These are phyloP conservation scores for Montipora capricornis DNA, from an alignment of 64 coral and sea anemone species.

Conservation along the genomic window DNA sequence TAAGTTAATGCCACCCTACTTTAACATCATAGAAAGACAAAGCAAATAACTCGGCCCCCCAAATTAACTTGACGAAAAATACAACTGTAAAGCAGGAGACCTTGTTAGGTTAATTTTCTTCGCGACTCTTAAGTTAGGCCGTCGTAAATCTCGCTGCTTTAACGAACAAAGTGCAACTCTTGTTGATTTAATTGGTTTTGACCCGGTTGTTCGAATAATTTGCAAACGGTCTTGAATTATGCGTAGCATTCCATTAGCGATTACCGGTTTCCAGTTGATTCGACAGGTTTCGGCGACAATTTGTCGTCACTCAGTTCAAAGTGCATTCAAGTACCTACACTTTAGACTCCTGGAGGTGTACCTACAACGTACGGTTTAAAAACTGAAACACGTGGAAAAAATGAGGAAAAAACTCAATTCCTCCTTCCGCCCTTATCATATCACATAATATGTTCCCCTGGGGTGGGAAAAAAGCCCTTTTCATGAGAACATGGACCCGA, in stretches of 20 bases:
- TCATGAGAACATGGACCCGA: constrained; percentile 24
- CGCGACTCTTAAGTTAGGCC: constrained; percentile 15
- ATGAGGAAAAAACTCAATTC: background rate
- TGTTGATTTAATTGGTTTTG: constrained; percentile 21
- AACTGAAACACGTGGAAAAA: background rate
- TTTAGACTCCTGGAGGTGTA: too few relatives aligned
- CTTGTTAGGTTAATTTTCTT: constrained; percentile 33
- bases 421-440: background rate
- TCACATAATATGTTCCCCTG: background rate
- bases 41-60: background rate
- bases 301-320: background rate
- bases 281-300: background rate
- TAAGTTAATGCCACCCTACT: background rate
- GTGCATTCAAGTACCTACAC: background rate
- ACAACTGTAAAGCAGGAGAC: background rate
- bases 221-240: background rate
- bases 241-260: constrained; percentile 16
- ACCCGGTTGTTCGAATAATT: background rate
- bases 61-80: constrained; percentile 31
- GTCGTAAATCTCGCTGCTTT: constrained; percentile 10
- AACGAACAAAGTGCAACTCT: constrained; percentile 21
- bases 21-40: background rate
- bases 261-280: constrained; percentile 8
- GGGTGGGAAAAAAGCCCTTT: background rate
- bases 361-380: background rate